Evolutionary conservation across 2,113 vertebrate species (phyloP).

Genomic region (Entomyzon cyanotis): DNA sequence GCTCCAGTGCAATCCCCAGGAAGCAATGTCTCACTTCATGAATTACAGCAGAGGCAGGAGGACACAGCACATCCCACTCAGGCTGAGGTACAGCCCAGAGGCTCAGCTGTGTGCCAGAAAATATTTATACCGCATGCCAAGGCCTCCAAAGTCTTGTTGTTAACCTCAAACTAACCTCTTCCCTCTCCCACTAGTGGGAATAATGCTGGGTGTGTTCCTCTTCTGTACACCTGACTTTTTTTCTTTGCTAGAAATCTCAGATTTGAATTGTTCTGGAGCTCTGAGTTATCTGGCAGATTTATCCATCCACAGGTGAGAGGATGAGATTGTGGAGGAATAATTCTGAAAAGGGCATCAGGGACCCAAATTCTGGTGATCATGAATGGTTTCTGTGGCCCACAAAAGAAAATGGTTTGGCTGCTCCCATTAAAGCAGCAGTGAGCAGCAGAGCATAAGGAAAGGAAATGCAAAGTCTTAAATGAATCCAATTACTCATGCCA

Average conservation of each 20-base stretch:
- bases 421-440: neutral
- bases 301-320: neutral
- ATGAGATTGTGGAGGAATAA: neutral
- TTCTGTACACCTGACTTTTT: neutral
- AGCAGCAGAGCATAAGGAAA: neutral
- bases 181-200: neutral
- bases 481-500: constrained; percentile 53
- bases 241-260: neutral
- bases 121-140: neutral
- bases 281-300: neutral
- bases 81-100: neutral
- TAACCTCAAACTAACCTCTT: neutral
- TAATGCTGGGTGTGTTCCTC: neutral
- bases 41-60: neutral
- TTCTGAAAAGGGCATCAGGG: neutral
- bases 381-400: neutral
- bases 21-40: neutral
- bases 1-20: neutral
- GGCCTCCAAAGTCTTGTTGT: neutral
- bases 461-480: constrained; percentile 46
- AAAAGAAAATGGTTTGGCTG: neutral
- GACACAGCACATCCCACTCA: neutral
- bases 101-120: neutral
- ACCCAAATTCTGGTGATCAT: neutral
- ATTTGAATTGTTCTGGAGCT: neutral